phyloP scores from a whole-genome alignment of 1,140 invertebrate species.

The Temnothorax curvispinosus region DNA sequence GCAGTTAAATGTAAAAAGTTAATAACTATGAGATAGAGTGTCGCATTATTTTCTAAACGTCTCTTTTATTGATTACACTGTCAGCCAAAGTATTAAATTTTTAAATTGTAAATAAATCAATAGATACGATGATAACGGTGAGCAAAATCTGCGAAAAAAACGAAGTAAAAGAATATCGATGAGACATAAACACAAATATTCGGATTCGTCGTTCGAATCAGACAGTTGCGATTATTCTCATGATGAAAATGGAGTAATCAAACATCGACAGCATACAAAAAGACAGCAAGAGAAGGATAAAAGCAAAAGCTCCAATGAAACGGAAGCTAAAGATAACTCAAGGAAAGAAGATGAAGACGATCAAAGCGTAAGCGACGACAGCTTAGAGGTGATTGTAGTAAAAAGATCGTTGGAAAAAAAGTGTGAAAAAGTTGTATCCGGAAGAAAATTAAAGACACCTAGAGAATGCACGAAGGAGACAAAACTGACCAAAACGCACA shows the following conservation, averaged over 20 bases:
- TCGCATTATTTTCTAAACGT: neutral
- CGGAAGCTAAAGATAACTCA: slow-evolving; percentile 4
- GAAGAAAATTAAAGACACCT: slow-evolving; percentile 76
- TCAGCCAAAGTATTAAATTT: neutral
- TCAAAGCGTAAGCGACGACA: slow-evolving; percentile 82
- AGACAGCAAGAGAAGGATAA: slow-evolving; percentile 34
- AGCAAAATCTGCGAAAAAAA: slow-evolving; percentile 59
- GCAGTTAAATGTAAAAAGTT: neutral
- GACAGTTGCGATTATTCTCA: slow-evolving; percentile 62
- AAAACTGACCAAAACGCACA: slow-evolving; percentile 67
- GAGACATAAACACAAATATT: slow-evolving; percentile 74
- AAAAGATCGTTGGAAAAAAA: slow-evolving; percentile 81
- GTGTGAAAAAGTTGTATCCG: slow-evolving; percentile 80
- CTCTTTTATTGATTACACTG: neutral
- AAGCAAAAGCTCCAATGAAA: slow-evolving; percentile 5
- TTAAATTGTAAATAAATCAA: neutral
- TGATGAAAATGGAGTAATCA: neutral
- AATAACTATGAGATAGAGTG: neutral
- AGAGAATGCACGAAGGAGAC: slow-evolving; percentile 75
- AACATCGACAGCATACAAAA: neutral
- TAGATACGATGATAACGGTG: slow-evolving; percentile 66
- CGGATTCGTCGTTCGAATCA: slow-evolving; percentile 75
- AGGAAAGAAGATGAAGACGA: slow-evolving; percentile 73
- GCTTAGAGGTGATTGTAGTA: slow-evolving; percentile 82
- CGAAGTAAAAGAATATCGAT: slow-evolving; percentile 59